phyloP scores from a whole-genome alignment of 2,888 invertebrate species.

The Synergus umbraculus region DNA sequence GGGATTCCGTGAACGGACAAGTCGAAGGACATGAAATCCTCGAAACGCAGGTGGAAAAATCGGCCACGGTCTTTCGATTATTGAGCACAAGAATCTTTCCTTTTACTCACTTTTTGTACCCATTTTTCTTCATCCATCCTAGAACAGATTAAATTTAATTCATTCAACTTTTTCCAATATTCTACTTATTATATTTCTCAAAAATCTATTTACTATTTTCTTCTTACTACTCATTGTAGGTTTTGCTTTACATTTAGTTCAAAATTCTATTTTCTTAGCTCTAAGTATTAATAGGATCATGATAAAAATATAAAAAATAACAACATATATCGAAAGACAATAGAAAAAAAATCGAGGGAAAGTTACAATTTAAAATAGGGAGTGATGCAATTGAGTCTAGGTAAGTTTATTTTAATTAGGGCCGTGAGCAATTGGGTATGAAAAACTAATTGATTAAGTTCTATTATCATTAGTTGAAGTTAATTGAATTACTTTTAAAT shows the following conservation, averaged over 20 bases:
- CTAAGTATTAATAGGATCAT: too few relatives aligned
- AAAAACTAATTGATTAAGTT: neutral
- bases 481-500: neutral
- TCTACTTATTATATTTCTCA: neutral
- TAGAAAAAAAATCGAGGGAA: neutral
- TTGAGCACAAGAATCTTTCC: constrained; percentile 21
- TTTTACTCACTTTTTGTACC: constrained; percentile 27
- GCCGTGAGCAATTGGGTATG: neutral
- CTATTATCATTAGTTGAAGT: neutral
- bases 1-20: constrained; percentile 57
- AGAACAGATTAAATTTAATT: neutral
- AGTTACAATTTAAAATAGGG: neutral
- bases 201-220: neutral
- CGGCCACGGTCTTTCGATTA: constrained; percentile 38
- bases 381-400: too few relatives aligned
- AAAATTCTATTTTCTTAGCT: too few relatives aligned
- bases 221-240: too few relatives aligned
- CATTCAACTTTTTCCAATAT: neutral
- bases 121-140: constrained; percentile 5
- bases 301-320: too few relatives aligned
- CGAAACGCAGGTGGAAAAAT: constrained; percentile 46
- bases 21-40: constrained; percentile 56
- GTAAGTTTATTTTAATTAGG: neutral
- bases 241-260: too few relatives aligned
- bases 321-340: neutral